phyloP scores from a whole-genome alignment of 2,888 invertebrate species.

The Busseola fusca region DNA sequence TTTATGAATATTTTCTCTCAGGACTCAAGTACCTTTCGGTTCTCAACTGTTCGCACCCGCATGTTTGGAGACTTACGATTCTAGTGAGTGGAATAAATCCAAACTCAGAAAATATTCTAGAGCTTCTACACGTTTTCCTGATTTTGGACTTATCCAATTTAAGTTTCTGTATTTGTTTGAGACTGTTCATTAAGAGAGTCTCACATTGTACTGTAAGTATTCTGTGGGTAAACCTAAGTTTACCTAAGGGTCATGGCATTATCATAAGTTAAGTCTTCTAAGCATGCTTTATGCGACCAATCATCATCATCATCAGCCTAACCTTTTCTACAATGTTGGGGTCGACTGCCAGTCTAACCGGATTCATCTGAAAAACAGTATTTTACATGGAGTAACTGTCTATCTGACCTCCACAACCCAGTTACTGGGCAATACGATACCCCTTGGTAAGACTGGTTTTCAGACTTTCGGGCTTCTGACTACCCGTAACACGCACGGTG shows the following conservation, averaged over 20 bases:
- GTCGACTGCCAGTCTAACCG: too few relatives aligned
- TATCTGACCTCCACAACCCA: too few relatives aligned
- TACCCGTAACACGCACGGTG: too few relatives aligned
- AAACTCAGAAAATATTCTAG: neutral
- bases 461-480: too few relatives aligned
- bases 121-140: neutral
- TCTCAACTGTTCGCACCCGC: neutral
- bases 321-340: too few relatives aligned
- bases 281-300: neutral
- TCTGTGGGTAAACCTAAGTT: too few relatives aligned
- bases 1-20: neutral
- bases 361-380: too few relatives aligned
- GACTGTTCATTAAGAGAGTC: neutral
- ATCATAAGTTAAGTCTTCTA: neutral
- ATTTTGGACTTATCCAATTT: neutral
- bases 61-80: neutral
- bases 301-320: too few relatives aligned
- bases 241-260: neutral
- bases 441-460: too few relatives aligned
- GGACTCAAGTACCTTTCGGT: neutral
- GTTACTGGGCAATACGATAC: too few relatives aligned
- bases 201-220: neutral
- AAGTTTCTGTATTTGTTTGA: neutral
- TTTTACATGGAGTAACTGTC: too few relatives aligned
- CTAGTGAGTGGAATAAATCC: neutral